Evolutionary conservation across 2,113 vertebrate species (phyloP).

Genomic region (Stegastes partitus): DNA sequence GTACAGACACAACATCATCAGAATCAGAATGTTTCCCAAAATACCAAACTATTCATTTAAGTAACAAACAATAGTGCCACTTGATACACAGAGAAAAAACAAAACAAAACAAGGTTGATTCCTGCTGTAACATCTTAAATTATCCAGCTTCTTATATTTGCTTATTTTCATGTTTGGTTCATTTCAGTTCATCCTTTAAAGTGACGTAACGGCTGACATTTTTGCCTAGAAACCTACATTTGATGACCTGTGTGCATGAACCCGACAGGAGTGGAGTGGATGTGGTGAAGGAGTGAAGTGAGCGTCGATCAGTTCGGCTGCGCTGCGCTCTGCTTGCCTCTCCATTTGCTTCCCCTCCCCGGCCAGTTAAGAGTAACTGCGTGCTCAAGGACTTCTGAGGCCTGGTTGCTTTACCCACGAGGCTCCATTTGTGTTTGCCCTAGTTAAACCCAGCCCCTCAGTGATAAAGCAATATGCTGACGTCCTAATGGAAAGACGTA

Average conservation of each 20-base stretch:
- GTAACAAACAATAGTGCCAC: not conserved
- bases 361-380: slow-evolving; percentile 63
- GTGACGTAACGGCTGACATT: not conserved
- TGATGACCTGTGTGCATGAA: not conserved
- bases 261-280: slow-evolving; percentile 14
- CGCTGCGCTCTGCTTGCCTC: slow-evolving; percentile 41
- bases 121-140: no score
- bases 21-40: not conserved
- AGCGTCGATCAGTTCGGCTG: slow-evolving; percentile 68
- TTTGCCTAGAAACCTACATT: slow-evolving; percentile 1
- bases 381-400: slow-evolving; percentile 60
- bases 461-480: slow-evolving; percentile 22
- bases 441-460: slow-evolving; percentile 28
- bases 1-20: not conserved
- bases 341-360: slow-evolving; percentile 46
- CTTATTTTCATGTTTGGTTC: no score
- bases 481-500: not conserved
- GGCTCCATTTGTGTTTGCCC: slow-evolving; percentile 47
- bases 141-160: no score
- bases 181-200: not conserved
- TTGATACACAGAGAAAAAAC: not conserved
- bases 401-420: slow-evolving; percentile 53
- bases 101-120: no score
- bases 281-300: slow-evolving; percentile 42
- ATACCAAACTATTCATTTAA: not conserved